Percentiles rank a stretch among this genome's conserved stretches.
Evolutionary conservation across 1,140 invertebrate genomes (phyloP).

Genomic region (Coelopa frigida): DNA sequence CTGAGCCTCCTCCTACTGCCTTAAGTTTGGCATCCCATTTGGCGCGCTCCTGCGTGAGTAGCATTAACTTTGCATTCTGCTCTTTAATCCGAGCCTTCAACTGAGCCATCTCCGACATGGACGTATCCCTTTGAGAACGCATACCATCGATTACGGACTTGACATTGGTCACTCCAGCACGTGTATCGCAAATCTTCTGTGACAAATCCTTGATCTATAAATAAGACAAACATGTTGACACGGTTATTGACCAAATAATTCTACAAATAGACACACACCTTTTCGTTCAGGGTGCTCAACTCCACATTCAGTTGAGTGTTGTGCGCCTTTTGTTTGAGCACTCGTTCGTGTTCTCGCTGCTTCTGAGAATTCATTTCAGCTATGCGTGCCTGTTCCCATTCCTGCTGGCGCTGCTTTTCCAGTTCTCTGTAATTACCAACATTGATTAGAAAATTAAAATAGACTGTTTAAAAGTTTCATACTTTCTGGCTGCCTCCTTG

Average conservation of each 20-base stretch:
- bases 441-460: background rate
- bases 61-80: slow-evolving; percentile 70
- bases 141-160: slow-evolving; percentile 96
- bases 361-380: slow-evolving; percentile 78
- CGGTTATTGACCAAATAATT: background rate
- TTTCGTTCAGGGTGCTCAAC: slow-evolving; percentile 57
- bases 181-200: slow-evolving; percentile 79
- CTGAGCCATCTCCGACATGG: slow-evolving; percentile 81
- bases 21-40: slow-evolving; percentile 67
- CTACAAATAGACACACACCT: too few species aligned
- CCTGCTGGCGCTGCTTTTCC: slow-evolving; percentile 88
- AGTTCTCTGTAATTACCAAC: slow-evolving; percentile 61
- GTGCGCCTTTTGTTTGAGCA: slow-evolving; percentile 82
- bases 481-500: slow-evolving; percentile 69
- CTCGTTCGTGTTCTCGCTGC: slow-evolving; percentile 80
- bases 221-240: background rate
- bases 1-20: slow-evolving; percentile 10
- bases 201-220: slow-evolving; percentile 67
- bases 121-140: slow-evolving; percentile 81
- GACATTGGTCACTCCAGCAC: slow-evolving; percentile 81
- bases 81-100: slow-evolving; percentile 80
- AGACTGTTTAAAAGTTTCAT: slow-evolving; percentile 14
- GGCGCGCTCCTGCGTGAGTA: slow-evolving; percentile 75
- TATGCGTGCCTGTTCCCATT: slow-evolving; percentile 92
- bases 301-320: slow-evolving; percentile 68